These are phyloP conservation scores for Epizoanthus stellaris DNA, from an alignment of 92 coral and sea anemone species.

Conservation along the genomic window DNA sequence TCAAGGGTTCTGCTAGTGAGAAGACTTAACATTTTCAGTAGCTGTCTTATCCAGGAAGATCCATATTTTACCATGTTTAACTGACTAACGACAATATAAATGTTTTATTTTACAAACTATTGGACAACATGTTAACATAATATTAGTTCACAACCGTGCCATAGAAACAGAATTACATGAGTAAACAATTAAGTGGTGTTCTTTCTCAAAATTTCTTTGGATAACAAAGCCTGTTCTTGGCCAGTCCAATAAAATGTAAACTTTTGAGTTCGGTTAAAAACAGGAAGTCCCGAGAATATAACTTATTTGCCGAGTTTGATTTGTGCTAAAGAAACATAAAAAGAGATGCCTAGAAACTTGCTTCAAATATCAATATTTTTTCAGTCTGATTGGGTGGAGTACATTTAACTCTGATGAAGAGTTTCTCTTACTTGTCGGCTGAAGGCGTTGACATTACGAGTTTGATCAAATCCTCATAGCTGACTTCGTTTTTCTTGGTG, in stretches of 20 bases:
- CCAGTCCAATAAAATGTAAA: neutral
- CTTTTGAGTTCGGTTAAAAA: neutral
- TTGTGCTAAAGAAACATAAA: neutral
- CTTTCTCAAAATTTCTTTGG: neutral
- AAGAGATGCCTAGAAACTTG: neutral
- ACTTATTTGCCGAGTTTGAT: neutral
- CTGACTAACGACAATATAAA: no score
- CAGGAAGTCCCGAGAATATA: neutral
- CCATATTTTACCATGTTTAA: no score
- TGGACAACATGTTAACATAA: no score
- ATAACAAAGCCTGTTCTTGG: constrained; percentile 5
- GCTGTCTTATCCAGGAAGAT: no score
- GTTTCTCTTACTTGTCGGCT: constrained; percentile 25
- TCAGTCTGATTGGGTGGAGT: neutral
- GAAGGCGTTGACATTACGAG: constrained; percentile 83
- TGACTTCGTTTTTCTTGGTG: constrained; percentile 73
- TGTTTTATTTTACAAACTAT: no score
- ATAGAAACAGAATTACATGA: no score
- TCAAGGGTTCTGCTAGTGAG: no score
- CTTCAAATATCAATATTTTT: neutral
- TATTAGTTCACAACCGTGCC: no score
- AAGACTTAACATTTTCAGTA: no score
- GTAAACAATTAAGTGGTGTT: neutral
- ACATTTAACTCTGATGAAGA: neutral
- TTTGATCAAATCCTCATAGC: constrained; percentile 93